Base-by-base conservation (phyloP, 2,113 vertebrate species). In the Hippopotamus amphibius region DNA sequence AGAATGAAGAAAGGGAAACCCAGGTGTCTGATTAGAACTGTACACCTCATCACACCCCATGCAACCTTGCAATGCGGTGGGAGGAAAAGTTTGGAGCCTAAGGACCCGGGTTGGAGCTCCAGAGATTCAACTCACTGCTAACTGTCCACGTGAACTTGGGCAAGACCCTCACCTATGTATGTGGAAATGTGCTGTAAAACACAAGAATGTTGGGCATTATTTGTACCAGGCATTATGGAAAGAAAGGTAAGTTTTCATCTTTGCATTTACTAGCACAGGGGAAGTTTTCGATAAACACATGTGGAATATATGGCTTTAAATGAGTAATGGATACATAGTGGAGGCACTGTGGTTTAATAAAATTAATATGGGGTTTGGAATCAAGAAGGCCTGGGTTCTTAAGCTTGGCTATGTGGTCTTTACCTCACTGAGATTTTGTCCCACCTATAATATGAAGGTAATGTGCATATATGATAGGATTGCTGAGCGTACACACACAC, bases 1-100 rank as follows among this genome's bases (percentile, higher is more conserved):
- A 59, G 69, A 90, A 84, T 57, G 37, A 97, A 95, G 53, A 69
- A 86, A 81, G 74, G 68, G 46, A 94, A 81, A 85, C 28, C 2
- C n/a, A 63, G 66, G 22, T 55, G 24, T 41, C 28, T 96, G 50
- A 30, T 30, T 66, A 69, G 15, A 96, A 53, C 22, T 4, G 5
- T 11, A 17, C 3, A 46, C 22, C 26, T 65, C 3, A 24, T 66
- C 81, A 57, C 3, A 50, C 2, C 33, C 41, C 33, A 26, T 24
- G 13, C 10, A 72, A 26, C 10, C 26, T 69, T 65, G 46, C 83
- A 79, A 37, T 17, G 22, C 37, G 17, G 4, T 76, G 0, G 26
- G 21, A 59, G 69, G 4, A 28, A 66, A 79, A 22, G 10, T 65
- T 88, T 22, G 88, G 81, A 96, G 59, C 13, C 41, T 6, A 76